phyloP scores from a whole-genome alignment of 2,113 vertebrate genomes.

The Dicaeum eximium region DNA sequence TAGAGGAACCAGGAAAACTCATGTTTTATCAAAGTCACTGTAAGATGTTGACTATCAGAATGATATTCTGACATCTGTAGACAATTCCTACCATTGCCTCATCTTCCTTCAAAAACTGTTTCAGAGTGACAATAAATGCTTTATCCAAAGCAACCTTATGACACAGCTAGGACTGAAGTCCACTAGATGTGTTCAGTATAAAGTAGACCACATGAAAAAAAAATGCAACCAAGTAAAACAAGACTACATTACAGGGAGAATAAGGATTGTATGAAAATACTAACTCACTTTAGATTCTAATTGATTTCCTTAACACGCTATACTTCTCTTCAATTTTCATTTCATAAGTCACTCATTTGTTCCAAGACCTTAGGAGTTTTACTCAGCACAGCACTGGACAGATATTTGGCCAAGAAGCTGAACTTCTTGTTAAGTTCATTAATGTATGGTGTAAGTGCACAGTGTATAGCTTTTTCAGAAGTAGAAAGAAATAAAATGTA shows the following conservation, averaged over 20 bases:
- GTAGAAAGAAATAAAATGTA: neutral
- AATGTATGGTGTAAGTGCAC: neutral
- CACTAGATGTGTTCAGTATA: fast-evolving
- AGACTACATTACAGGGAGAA: neutral
- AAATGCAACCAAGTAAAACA: neutral
- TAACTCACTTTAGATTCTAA: neutral
- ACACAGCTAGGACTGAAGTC: neutral
- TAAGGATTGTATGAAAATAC: neutral
- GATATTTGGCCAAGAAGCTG: neutral
- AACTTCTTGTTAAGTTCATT: neutral
- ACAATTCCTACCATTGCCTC: neutral
- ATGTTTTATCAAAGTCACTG: neutral
- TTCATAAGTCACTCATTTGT: neutral
- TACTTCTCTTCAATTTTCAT: neutral
- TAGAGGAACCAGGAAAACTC: neutral
- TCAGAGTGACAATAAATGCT: neutral
- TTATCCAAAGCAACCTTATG: neutral
- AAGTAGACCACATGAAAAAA: neutral
- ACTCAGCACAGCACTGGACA: neutral
- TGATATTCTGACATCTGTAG: neutral
- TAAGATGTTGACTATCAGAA: neutral
- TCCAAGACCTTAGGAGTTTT: neutral
- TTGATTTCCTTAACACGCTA: neutral
- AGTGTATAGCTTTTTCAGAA: neutral
- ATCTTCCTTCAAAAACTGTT: neutral